These are phyloP conservation scores for Tetrao urogallus DNA, from an alignment of 2,113 vertebrate genomes.

Conservation along the genomic window DNA sequence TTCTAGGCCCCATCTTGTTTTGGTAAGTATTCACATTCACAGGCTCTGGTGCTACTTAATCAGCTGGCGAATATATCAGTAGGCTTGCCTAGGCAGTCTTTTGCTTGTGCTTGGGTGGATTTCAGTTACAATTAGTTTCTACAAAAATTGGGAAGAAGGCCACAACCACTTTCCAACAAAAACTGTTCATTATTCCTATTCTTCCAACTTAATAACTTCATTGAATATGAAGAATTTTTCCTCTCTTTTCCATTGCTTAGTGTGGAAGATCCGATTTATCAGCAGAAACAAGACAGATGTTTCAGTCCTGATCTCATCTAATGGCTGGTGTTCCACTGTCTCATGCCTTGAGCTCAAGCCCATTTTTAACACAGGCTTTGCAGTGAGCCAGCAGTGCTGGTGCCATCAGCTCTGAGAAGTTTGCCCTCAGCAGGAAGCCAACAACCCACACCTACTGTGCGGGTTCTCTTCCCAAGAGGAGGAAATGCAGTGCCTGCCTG, in stretches of 20 bases:
- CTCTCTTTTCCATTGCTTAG: not conserved
- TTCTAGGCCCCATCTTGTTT: not conserved
- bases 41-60: not conserved
- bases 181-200: not conserved
- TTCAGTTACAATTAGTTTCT: not conserved
- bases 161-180: not conserved
- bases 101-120: not conserved
- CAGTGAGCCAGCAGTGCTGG: not conserved
- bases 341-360: not conserved
- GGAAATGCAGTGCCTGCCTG: rapidly evolving
- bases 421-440: not conserved
- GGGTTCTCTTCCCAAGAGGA: rapidly evolving
- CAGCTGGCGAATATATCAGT: not conserved
- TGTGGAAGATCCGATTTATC: not conserved
- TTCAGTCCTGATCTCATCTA: not conserved
- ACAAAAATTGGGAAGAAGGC: not conserved
- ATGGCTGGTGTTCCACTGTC: not conserved
- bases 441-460: not conserved
- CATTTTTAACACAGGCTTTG: not conserved
- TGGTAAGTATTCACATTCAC: not conserved
- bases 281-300: not conserved
- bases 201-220: not conserved
- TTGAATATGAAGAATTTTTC: not conserved
- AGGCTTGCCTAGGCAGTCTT: not conserved
- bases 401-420: not conserved